Percentiles rank a stretch among this genome's conserved stretches.
Evolutionary conservation across 1,140 invertebrate species (phyloP).

Genomic region (Arion vulgaris): DNA sequence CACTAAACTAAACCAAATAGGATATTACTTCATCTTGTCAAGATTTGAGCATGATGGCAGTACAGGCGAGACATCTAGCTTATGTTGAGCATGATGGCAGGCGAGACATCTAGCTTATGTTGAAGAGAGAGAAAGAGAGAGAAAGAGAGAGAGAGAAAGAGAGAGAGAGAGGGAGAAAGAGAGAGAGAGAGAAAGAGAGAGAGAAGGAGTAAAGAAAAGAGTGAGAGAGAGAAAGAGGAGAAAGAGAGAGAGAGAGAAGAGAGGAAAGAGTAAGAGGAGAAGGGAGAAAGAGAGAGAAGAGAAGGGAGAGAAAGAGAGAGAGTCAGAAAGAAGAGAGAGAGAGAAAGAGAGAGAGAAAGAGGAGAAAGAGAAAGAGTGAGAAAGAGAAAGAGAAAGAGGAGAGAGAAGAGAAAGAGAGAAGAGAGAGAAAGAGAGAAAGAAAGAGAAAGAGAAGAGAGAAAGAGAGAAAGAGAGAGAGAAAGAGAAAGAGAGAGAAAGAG

Average conservation of each 20-base stretch:
- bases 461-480: slow-evolving; percentile 27
- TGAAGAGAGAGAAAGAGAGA: slow-evolving; percentile 27
- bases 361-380: not conserved
- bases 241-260: too few species aligned
- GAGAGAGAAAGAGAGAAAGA: too few species aligned
- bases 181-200: slow-evolving; percentile 32
- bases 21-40: too few species aligned
- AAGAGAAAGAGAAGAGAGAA: too few species aligned
- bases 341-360: not conserved
- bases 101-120: too few species aligned
- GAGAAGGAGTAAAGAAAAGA: slow-evolving; percentile 15
- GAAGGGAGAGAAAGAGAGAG: too few species aligned
- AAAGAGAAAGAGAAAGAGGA: not conserved
- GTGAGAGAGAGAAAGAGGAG: slow-evolving; percentile 31
- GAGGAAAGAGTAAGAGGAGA: too few species aligned
- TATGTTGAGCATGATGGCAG: too few species aligned
- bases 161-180: slow-evolving; percentile 30
- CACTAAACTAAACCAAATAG: too few species aligned
- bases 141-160: slow-evolving; percentile 26
- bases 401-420: too few species aligned
- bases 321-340: not conserved
- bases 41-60: too few species aligned
- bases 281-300: not conserved
- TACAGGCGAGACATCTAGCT: too few species aligned
- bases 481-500: slow-evolving; percentile 29